Conservation (phyloP, 2,888 invertebrate species). For the Caenorhabditis sp. region DNA sequence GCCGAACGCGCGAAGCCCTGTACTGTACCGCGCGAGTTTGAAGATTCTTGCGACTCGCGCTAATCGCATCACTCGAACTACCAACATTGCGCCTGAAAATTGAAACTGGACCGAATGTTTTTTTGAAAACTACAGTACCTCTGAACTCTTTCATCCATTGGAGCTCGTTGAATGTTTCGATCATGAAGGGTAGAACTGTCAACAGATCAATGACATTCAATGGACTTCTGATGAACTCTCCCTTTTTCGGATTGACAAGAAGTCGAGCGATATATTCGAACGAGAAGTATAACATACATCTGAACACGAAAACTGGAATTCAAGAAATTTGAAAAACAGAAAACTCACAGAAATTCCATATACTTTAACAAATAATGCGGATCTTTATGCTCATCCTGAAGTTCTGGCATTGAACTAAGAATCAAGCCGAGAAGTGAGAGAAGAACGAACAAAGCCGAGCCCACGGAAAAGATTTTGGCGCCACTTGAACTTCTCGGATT, state of each 20-base stretch:
- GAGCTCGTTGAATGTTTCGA: slow-evolving; percentile 55
- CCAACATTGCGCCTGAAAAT: slow-evolving; percentile 65
- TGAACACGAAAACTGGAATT: slow-evolving; percentile 20
- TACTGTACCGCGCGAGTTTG: slow-evolving; percentile 64
- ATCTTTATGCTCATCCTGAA: slow-evolving; percentile 60
- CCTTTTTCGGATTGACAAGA: slow-evolving; percentile 59
- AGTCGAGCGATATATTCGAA: slow-evolving; percentile 64
- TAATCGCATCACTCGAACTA: slow-evolving; percentile 65
- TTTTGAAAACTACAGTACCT: slow-evolving; percentile 30
- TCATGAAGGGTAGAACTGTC: slow-evolving; percentile 62
- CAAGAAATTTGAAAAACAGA: not conserved
- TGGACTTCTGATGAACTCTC: slow-evolving; percentile 60
- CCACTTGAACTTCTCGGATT: slow-evolving; percentile 61
- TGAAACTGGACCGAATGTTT: not conserved
- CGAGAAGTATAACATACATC: slow-evolving; percentile 69
- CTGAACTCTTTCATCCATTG: slow-evolving; percentile 58
- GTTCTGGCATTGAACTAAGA: slow-evolving; percentile 67
- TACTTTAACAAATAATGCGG: slow-evolving; percentile 48
- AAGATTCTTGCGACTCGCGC: slow-evolving; percentile 67
- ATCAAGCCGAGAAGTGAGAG: slow-evolving; percentile 65
- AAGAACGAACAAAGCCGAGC: slow-evolving; percentile 65
- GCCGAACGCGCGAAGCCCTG: slow-evolving; percentile 65
- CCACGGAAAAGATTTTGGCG: slow-evolving; percentile 65
- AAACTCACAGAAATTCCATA: slow-evolving; percentile 33
- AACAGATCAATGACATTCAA: slow-evolving; percentile 67